Evolutionary conservation across 2,888 invertebrate genomes (phyloP), one percentile per base, ranked within the genome.

Genomic region (Microchrysa polita): DNA sequence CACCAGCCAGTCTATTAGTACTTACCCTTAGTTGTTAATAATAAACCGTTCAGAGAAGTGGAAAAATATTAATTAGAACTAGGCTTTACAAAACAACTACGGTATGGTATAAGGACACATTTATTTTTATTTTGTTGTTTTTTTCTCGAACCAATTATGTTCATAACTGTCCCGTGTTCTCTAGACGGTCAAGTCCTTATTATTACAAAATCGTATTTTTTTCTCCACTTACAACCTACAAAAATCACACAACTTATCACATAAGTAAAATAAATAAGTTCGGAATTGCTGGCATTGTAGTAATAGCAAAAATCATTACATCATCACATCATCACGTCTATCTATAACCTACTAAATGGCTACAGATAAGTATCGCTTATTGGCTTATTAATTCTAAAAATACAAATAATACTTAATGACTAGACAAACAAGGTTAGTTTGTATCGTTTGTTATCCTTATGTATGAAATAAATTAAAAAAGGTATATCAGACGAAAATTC

Each of bases 351-450:
- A n/a, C 7, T 20, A 18, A 20, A 40, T 5, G 22, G 59, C 59
- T 23, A 10, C 65, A 22, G 48, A 55, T 55, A 5, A 7, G 20
- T 55, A 16, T 55, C 23, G 10, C 48, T 65, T 65, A 65, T 44
- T 7, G 2, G n/a, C n/a, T n/a, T n/a, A n/a, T n/a, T n/a, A n/a
- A n/a, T n/a, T 42, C 16, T 9, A 65, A 18, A 65, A 44, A 65
- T 48, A 20, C 48, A 65, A 65, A 48, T 65, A 65, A 65, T 65
- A 65, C 65, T 65, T 65, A 65, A 42, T 65, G 65, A 65, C 65
- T 65, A 65, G 65, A 65, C 14, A 48, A 22, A 40, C 40, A 27
- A 7, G 20, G 40, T 60, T 34, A 27, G 34, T 14, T 42, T 42
- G 48, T 48, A 34, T 34, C 27, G 27, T 7, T 34, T 34, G 27